A percentile compares a stretch with the other conserved stretches of the same genome.
Evolutionary conservation across 2,888 invertebrate genomes (phyloP).

Genomic region (Athrips mouffetella): DNA sequence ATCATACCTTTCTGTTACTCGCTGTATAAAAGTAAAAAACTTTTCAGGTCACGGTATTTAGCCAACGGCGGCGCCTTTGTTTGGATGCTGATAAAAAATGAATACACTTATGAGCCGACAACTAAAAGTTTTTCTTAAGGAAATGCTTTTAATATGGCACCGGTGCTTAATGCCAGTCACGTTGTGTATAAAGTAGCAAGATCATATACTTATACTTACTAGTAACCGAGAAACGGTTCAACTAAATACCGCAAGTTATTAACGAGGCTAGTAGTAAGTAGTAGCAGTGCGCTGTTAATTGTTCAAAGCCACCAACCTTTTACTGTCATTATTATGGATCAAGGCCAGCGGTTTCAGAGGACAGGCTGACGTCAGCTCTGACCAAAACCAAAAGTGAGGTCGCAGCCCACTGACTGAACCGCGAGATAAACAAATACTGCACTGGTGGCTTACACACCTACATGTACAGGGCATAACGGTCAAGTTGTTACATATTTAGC

Average conservation of each 20-base stretch:
- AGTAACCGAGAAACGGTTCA: background rate
- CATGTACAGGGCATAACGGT: conserved; percentile 36
- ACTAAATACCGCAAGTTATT: conserved; percentile 1
- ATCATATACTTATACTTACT: no score
- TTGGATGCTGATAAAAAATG: conserved; percentile 3
- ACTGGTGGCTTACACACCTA: no score
- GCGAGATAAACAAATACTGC: conserved; percentile 22
- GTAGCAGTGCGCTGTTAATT: conserved; percentile 19
- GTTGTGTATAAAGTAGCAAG: conserved; percentile 1
- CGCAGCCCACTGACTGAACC: conserved; percentile 43
- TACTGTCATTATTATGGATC: conserved; percentile 46
- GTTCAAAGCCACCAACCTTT: conserved; percentile 29
- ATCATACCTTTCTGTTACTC: no score
- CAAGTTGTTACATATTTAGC: conserved; percentile 38
- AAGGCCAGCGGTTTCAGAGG: conserved; percentile 56
- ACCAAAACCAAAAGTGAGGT: conserved; percentile 56
- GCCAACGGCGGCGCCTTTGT: conserved; percentile 1
- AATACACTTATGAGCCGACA: background rate
- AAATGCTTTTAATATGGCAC: conserved; percentile 6
- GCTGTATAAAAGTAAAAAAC: no score
- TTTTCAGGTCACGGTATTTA: background rate
- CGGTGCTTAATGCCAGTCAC: conserved; percentile 6
- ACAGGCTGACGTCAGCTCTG: conserved; percentile 55
- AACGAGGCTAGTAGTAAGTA: background rate
- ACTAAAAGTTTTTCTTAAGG: background rate